These are phyloP conservation scores for Bombus sylvicola DNA, from an alignment of 1,140 invertebrate species.

Conservation along the genomic window DNA sequence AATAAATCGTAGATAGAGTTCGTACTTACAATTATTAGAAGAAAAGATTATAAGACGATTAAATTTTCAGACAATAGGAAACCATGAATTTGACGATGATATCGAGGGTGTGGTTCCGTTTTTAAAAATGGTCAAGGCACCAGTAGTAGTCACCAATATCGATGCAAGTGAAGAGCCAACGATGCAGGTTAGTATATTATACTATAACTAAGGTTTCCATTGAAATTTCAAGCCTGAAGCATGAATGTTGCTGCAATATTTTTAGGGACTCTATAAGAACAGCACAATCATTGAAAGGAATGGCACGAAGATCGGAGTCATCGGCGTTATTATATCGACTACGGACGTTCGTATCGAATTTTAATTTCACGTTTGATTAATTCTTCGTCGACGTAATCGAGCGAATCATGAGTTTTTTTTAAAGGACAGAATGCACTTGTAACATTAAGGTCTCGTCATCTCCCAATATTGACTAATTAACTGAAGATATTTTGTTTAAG, in stretches of 20 bases:
- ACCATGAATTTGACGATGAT: conserved; percentile 94
- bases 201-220: neutral
- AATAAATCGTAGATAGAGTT: neutral
- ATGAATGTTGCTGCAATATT: neutral
- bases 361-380: neutral
- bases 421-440: neutral
- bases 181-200: conserved; percentile 80
- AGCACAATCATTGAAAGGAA: conserved; percentile 84
- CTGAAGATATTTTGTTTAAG: neutral
- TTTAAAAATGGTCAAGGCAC: conserved; percentile 85
- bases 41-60: neutral
- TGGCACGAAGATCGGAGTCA: conserved; percentile 89
- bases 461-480: neutral
- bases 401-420: neutral
- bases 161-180: conserved; percentile 87
- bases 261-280: conserved; percentile 83
- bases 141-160: conserved; percentile 90
- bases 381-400: neutral
- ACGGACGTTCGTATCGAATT: conserved; percentile 85
- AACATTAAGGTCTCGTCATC: neutral
- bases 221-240: neutral
- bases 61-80: conserved; percentile 88
- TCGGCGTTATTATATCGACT: conserved; percentile 89
- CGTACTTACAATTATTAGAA: neutral
- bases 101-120: conserved; percentile 90